Evolutionary conservation across 92 coral and sea anemone genomes (phyloP).

Genomic region (Zoanthus sansibaricus): DNA sequence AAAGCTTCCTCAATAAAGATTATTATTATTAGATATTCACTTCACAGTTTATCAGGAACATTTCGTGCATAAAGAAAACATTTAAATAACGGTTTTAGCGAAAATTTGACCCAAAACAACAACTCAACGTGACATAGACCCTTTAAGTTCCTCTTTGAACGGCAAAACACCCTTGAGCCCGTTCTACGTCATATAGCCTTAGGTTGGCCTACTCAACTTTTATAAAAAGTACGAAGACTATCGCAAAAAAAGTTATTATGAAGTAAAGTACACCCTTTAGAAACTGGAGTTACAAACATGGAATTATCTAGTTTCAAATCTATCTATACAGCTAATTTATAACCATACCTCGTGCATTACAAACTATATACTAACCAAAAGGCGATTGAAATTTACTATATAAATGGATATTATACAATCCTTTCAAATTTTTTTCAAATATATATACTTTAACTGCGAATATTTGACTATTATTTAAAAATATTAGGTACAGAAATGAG

Average conservation of each 20-base stretch:
- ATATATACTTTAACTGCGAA: background rate
- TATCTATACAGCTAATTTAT: background rate
- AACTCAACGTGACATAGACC: too few species aligned
- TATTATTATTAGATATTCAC: too few species aligned
- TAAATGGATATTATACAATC: conserved; percentile 1
- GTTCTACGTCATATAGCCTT: conserved; percentile 33
- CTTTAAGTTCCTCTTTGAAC: conserved; percentile 4
- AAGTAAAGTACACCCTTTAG: background rate
- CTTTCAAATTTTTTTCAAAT: conserved; percentile 3
- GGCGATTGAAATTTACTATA: background rate
- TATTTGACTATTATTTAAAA: background rate
- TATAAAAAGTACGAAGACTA: conserved; percentile 51
- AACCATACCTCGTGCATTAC: background rate
- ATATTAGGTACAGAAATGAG: background rate
- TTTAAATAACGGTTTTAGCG: too few species aligned
- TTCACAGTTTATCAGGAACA: too few species aligned
- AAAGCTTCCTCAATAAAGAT: too few species aligned
- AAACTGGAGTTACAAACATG: background rate
- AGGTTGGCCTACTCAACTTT: conserved; percentile 50
- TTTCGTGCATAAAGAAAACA: too few species aligned
- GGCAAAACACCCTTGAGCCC: background rate
- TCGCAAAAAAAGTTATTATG: background rate
- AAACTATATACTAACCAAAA: background rate
- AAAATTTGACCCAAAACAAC: too few species aligned
- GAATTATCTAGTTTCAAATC: background rate